phyloP scores from a whole-genome alignment of 2,888 invertebrate species.

The Cephus spinipes region DNA sequence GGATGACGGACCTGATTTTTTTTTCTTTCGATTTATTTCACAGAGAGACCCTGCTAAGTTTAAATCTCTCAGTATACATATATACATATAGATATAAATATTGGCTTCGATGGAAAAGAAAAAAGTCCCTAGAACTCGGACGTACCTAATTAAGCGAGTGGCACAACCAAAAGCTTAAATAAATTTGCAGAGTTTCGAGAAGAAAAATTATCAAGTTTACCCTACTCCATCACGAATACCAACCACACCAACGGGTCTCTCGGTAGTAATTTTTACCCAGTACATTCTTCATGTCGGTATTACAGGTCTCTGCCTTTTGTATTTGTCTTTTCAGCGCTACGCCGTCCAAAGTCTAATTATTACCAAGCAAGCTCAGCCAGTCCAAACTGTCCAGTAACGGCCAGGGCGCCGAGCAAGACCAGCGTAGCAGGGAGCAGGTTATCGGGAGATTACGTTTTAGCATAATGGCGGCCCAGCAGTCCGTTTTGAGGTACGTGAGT shows the following conservation, averaged over 20 bases:
- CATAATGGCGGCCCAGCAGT: constrained; percentile 42
- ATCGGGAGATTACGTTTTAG: constrained; percentile 57
- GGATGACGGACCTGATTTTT: not conserved
- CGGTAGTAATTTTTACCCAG: not conserved
- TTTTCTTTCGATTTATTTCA: not conserved
- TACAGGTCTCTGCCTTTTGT: not conserved
- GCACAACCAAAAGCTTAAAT: not conserved
- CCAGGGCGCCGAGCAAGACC: not conserved
- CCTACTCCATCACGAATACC: not conserved
- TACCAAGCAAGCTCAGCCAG: not conserved
- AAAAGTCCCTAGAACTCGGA: not conserved
- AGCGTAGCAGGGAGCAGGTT: constrained; percentile 28
- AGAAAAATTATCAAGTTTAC: not conserved
- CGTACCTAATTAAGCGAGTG: not conserved
- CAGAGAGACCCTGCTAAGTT: not conserved
- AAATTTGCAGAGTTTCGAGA: not conserved
- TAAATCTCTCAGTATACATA: no score
- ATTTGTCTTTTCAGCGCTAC: not conserved
- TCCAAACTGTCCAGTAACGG: not conserved
- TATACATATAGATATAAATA: no score
- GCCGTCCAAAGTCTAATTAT: not conserved
- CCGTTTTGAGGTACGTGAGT: constrained; percentile 46
- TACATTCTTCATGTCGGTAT: not conserved
- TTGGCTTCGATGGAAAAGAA: not conserved
- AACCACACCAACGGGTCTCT: not conserved